Evolutionary conservation across 2,797 vertebrate genomes (phyloP), one percentile per base, ranked within the genome.

Genomic region (Xenentodon cancila): DNA sequence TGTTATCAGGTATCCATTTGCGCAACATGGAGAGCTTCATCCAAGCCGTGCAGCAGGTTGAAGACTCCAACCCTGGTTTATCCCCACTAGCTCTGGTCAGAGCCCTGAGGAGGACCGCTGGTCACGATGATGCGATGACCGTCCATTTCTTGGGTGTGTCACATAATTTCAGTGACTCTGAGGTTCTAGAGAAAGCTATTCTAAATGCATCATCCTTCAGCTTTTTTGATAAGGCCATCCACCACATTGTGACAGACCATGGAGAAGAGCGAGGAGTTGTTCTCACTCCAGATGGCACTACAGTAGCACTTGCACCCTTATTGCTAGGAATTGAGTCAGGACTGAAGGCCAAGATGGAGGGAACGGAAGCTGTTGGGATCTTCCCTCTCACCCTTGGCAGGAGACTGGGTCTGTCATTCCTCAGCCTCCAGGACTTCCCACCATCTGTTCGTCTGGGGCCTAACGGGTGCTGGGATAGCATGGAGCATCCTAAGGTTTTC

Each of bases 391-490:
- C 95, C 5, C 27, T 98, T 7, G 85, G 92, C 2, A 84, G 87
- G 64, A 81, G 75, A 0, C 71, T 97, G 20, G 95, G 89, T 0
- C 73, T 92, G 6, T 80, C 93, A 12, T 95, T 96, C 81, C 86
- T 95, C 19, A 85, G 89, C 52, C 79, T 82, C 1, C 71, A 78
- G 5, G 70, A 74, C 1, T 70, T 84, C 0, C 63, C 53, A 0
- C 57, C 80, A 2, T 47, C 25, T 1, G 47, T 77, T 3, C 70
- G 82, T 0, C 40, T 96, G 60, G 94, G 94, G 11, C 91, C 89
- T 0, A 74, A 88, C 0, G 95, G 96, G 4, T 98, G 96, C 84
- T 97, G 96, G 96, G 94, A 97, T 51, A 88, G 71, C 0, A 59
- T 93, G 9, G 84, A 84, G 0, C 37, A 54, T 0, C 95, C 96